These are phyloP conservation scores for Pungitius pungitius DNA, from an alignment of 2,113 vertebrate species.

Conservation along the genomic window DNA sequence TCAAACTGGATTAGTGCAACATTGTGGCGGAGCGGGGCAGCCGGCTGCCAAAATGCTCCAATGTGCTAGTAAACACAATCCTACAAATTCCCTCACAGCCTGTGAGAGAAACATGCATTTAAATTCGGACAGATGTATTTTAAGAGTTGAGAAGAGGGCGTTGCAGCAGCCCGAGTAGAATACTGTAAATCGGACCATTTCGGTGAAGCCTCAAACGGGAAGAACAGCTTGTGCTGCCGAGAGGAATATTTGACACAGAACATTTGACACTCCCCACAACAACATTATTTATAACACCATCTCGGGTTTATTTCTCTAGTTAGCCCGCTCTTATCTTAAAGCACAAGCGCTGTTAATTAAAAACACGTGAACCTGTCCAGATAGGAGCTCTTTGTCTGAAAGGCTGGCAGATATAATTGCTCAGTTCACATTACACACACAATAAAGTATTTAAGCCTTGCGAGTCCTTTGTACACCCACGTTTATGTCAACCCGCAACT, in stretches of 20 bases:
- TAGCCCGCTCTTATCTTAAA: slow-evolving; percentile 56
- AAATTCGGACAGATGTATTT: slow-evolving; percentile 68
- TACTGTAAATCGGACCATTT: slow-evolving; percentile 56
- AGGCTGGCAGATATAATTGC: slow-evolving; percentile 76
- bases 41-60: slow-evolving; percentile 67
- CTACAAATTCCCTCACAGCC: slow-evolving; percentile 50
- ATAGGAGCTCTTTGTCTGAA: slow-evolving; percentile 75
- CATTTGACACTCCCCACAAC: slow-evolving; percentile 17
- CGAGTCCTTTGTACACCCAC: slow-evolving; percentile 77
- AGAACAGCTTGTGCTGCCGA: slow-evolving; percentile 17
- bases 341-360: slow-evolving; percentile 71
- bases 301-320: slow-evolving; percentile 45
- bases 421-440: slow-evolving; percentile 79
- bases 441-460: slow-evolving; percentile 76
- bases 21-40: slow-evolving; percentile 60
- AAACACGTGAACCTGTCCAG: slow-evolving; percentile 76
- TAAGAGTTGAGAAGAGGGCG: slow-evolving; percentile 43
- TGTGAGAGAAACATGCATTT: slow-evolving; percentile 55
- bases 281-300: too few relatives aligned
- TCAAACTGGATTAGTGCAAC: slow-evolving; percentile 71
- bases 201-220: slow-evolving; percentile 49
- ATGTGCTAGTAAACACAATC: slow-evolving; percentile 65
- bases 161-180: slow-evolving; percentile 49
- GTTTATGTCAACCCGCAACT: slow-evolving; percentile 70
- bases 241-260: slow-evolving; percentile 39